phyloP scores from a whole-genome alignment of 2,888 invertebrate genomes.

The Rhagophthalmus giganteus region DNA sequence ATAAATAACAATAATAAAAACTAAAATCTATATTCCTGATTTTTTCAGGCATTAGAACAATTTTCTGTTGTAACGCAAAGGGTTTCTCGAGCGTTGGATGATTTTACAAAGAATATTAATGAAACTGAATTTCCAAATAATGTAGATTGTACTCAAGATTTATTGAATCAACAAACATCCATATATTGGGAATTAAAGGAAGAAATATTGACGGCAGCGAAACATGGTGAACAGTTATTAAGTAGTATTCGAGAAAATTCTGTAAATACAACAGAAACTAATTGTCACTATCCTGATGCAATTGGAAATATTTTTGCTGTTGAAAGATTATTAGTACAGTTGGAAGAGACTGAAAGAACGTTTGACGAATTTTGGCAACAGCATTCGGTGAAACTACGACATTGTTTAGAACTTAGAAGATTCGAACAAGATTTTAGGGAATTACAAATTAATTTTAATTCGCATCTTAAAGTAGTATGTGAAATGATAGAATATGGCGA shows the following conservation, averaged over 20 bases:
- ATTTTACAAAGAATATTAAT: slow-evolving; percentile 84
- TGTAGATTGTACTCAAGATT: slow-evolving; percentile 83
- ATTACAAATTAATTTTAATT: slow-evolving; percentile 81
- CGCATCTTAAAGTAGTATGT: slow-evolving; percentile 74
- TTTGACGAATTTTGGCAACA: slow-evolving; percentile 95
- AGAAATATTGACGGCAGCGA: slow-evolving; percentile 83
- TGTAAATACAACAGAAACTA: slow-evolving; percentile 62
- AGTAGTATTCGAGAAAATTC: slow-evolving; percentile 65
- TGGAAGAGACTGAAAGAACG: slow-evolving; percentile 91
- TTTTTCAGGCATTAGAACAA: slow-evolving; percentile 84
- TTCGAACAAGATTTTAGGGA: slow-evolving; percentile 96
- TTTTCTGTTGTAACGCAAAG: slow-evolving; percentile 90
- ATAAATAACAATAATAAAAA: neutral
- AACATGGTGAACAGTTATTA: slow-evolving; percentile 86
- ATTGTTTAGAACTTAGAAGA: slow-evolving; percentile 86
- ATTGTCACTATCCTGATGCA: slow-evolving; percentile 58
- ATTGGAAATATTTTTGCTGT: slow-evolving; percentile 89
- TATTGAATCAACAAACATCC: slow-evolving; percentile 80
- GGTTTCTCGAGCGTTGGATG: slow-evolving; percentile 83
- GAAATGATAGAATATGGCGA: slow-evolving; percentile 91
- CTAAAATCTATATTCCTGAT: neutral
- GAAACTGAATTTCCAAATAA: slow-evolving; percentile 95
- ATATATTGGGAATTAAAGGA: slow-evolving; percentile 75
- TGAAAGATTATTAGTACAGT: slow-evolving; percentile 87
- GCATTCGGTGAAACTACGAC: slow-evolving; percentile 85